Base-by-base conservation (phyloP, 1,140 invertebrate species). In the Dendrolimus punctatus region DNA sequence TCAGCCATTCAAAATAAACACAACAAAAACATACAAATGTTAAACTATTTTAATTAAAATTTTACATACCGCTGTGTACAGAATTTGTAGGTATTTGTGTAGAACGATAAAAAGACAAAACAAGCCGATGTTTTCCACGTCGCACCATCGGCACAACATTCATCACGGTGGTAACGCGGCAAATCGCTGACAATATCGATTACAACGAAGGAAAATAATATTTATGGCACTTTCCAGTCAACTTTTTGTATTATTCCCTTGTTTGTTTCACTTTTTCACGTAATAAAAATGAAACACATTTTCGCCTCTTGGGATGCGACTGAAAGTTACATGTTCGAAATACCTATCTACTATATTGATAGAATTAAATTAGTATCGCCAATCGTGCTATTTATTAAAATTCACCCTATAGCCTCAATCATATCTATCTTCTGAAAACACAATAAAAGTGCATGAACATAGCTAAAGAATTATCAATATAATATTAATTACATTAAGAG, bases 151-250 rank as follows among this genome's bases (percentile, higher is more conserved):
- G 63, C 58, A 65, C 48, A 67, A 62, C 68, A 76, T 76, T 66
- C 66, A 76, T 73, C 71, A 73, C 54, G 52, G 44, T 54, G 47
- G 60, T 68, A 68, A 71, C 68, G 61, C 59, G 58, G 66, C 71
- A 68, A 73, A 76, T 73, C 62, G 66, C 63, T 68, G 62, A 73
- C 64, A 66, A 68, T 73, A 71, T 73, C 71, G 73, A 73, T 70
- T 68, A 60, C 65, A 46, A 58, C 45, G 39, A 53, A 60, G 65
- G 60, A 71, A 71, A 71, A 76, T 71, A 73, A 67, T 71, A 72
- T 67, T 75, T 70, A 74, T 70, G 54, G 65, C 51, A 54, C 60
- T 66, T 61, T 40, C 58, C 44, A 63, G 52, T 57, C 57, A 65
- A 65, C 57, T 65, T 62, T 50, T 40, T 46, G 42, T 56, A 58